phyloP scores from a whole-genome alignment of 2,888 invertebrate species.

The Linnaemya tessellans region DNA sequence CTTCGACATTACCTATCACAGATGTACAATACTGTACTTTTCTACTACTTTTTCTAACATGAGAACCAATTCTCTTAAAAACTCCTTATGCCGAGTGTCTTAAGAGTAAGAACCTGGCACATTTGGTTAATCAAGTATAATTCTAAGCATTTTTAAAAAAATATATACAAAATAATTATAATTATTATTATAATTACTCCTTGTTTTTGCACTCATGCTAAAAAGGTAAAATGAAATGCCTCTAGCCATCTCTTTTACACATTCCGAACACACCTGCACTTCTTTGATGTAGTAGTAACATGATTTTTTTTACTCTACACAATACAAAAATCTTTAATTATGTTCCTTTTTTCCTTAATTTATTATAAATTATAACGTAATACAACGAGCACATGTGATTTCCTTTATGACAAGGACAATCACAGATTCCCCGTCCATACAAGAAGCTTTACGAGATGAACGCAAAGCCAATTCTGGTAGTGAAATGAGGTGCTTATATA shows the following conservation, averaged over 20 bases:
- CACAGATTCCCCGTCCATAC: conserved; percentile 57
- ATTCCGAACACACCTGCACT: conserved; percentile 54
- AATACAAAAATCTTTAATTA: conserved; percentile 42
- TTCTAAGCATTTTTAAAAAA: conserved; percentile 2
- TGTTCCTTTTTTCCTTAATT: conserved; percentile 33
- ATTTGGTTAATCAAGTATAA: neutral
- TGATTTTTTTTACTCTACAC: conserved; percentile 24
- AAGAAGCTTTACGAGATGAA: conserved; percentile 74
- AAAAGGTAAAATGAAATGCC: neutral
- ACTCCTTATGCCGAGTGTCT: conserved; percentile 2
- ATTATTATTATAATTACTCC: conserved; percentile 38
- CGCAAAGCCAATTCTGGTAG: conserved; percentile 76
- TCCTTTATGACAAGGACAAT: conserved; percentile 45
- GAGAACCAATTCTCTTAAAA: conserved; percentile 59
- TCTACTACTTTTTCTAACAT: conserved; percentile 46
- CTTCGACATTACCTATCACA: conserved; percentile 32
- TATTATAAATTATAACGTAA: conserved; percentile 44
- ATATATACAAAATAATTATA: neutral
- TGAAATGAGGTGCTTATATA: conserved; percentile 78
- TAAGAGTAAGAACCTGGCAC: conserved; percentile 37
- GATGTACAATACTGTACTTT: conserved; percentile 49
- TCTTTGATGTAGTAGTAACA: conserved; percentile 63
- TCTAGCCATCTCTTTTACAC: conserved; percentile 67
- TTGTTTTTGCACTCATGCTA: conserved; percentile 63
- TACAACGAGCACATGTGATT: conserved; percentile 68